Evolutionary conservation across 2,113 vertebrate species (phyloP), one percentile per base, ranked within the genome.

Genomic region (Pleuronectes platessa): DNA sequence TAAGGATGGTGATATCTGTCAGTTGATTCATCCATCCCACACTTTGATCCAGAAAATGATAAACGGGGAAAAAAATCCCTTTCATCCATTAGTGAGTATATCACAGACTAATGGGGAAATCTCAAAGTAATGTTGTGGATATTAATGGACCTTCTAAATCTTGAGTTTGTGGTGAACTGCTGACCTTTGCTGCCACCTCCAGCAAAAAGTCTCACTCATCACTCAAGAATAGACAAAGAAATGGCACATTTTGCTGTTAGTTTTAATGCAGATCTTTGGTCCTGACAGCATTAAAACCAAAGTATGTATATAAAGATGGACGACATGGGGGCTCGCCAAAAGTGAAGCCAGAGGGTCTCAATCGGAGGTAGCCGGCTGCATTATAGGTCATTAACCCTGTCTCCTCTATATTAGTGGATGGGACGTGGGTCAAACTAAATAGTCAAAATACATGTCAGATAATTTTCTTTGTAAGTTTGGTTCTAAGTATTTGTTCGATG

Each of bases 31-130:
- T 67, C 56, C 2, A 3, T 68, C 62, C 42, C 18, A 31, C 42
- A 24, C 31, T 76, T 70, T 78, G 45, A 78, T 71, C 35, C 63
- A 62, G 37, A 54, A 24, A 14, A 47, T 12, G 20, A 71, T 75
- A 9, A 61, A 60, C 23, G 51, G 51, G 7, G 45, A 45, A 63
- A 15, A 13, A 24, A 59, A n/a, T 37, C 21, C 35, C 3, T 47
- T 49, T 21, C 11, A 58, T 60, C 64, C 45, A 37, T 23, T 61
- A 62, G 17, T 17, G 10, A 17, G 2, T 15, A 20, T 31, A 31
- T 65, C 54, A 58, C 37, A n/a, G 26, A 31, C 61, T 35, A 12
- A 24, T 59, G 53, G 3, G 40, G 2, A 3, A 49, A 40, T 61
- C 61, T 11, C 20, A 21, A 4, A 35, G 13, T 21, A 17, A 58